Evolutionary conservation across 2,113 vertebrate genomes (phyloP).

Genomic region (Seriola dumerili): DNA sequence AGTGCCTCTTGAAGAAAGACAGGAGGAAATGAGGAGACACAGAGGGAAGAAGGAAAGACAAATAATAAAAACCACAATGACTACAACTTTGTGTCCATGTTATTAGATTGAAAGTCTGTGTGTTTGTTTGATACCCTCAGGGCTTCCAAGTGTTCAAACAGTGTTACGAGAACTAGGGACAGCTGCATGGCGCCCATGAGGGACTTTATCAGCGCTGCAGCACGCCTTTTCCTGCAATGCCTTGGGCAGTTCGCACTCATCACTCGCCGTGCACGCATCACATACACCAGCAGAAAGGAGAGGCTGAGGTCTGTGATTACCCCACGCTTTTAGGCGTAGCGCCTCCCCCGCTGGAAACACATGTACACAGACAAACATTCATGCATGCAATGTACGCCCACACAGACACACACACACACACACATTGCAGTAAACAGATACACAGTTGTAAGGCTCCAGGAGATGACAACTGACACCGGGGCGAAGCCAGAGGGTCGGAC

Average conservation of each 20-base stretch:
- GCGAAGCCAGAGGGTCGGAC: background rate
- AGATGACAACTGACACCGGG: slow-evolving; percentile 25
- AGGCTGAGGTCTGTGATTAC: slow-evolving; percentile 28
- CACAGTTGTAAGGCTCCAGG: background rate
- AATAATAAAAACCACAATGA: slow-evolving; percentile 27
- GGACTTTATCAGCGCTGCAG: slow-evolving; percentile 41
- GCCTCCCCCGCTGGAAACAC: slow-evolving; percentile 11
- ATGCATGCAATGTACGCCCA: background rate
- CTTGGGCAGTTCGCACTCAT: slow-evolving; percentile 37
- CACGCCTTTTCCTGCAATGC: slow-evolving; percentile 49
- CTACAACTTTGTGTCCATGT: background rate
- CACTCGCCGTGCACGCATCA: slow-evolving; percentile 33
- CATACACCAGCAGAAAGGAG: slow-evolving; percentile 21
- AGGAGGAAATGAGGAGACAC: background rate
- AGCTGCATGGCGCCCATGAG: slow-evolving; percentile 18
- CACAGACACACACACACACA: background rate
- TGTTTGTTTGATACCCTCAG: slow-evolving; percentile 44
- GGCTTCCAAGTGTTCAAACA: slow-evolving; percentile 37
- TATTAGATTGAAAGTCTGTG: slow-evolving; percentile 25
- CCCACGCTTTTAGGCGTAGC: slow-evolving; percentile 2
- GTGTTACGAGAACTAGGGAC: slow-evolving; percentile 19
- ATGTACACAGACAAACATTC: slow-evolving; percentile 16
- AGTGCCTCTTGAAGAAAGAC: background rate
- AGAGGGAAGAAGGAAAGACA: background rate
- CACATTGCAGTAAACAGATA: slow-evolving; percentile 1